Percentiles rank a stretch among this genome's conserved stretches.
phyloP scores from a whole-genome alignment of 2,113 vertebrate species.

The Phoenicopterus ruber region DNA sequence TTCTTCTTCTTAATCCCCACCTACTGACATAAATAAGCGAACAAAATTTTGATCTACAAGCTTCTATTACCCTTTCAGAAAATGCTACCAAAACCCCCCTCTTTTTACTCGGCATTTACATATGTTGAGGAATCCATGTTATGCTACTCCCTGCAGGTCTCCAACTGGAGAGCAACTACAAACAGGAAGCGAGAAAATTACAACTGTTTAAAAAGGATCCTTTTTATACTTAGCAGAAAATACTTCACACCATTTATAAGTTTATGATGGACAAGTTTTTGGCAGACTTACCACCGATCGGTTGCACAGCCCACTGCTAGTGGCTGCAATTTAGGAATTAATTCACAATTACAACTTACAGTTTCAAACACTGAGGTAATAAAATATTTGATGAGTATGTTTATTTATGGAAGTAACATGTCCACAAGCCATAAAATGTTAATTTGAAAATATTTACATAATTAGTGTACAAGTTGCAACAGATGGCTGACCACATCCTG shows the following conservation, averaged over 20 bases:
- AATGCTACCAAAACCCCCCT: background rate
- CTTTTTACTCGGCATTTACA: background rate
- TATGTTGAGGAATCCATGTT: background rate
- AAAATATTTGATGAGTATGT: background rate
- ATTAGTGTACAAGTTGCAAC: background rate
- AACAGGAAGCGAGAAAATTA: background rate
- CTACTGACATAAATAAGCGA: background rate
- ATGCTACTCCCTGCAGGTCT: background rate
- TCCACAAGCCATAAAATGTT: background rate
- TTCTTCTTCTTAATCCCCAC: background rate
- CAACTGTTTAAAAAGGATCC: background rate
- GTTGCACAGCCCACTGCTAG: background rate
- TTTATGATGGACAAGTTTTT: background rate
- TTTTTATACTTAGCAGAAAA: background rate
- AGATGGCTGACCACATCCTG: background rate
- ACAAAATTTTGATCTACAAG: background rate
- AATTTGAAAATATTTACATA: background rate
- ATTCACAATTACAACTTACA: background rate
- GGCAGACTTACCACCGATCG: background rate
- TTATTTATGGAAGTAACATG: background rate
- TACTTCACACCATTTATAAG: background rate
- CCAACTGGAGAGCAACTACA: background rate
- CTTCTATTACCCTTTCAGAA: background rate
- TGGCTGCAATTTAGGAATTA: background rate
- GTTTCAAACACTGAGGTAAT: background rate